Evolutionary conservation across 2,888 invertebrate species (phyloP).

Genomic region (Eustalomyia histrio): DNA sequence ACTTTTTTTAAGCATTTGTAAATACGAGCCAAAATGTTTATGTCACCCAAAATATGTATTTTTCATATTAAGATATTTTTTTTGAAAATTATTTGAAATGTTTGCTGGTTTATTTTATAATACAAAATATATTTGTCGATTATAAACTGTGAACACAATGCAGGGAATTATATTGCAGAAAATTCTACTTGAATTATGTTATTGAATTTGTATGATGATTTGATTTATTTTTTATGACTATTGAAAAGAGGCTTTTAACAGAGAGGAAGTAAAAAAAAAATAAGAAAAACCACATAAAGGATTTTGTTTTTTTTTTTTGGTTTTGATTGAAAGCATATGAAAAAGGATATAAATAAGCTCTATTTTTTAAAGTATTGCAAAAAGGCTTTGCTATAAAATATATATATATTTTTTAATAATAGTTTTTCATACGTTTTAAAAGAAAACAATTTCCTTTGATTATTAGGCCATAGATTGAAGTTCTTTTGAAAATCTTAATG

Average conservation of each 20-base stretch:
- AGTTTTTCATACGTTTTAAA: neutral
- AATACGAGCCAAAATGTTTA: too few species aligned
- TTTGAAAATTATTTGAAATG: too few species aligned
- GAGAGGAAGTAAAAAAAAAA: neutral
- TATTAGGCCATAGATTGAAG: neutral
- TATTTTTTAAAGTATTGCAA: neutral
- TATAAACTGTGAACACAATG: slow-evolving; percentile 33
- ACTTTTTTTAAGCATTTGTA: too few species aligned
- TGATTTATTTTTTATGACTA: slow-evolving; percentile 48
- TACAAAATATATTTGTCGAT: neutral
- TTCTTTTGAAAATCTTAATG: neutral
- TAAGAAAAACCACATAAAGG: slow-evolving; percentile 17
- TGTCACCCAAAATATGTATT: too few species aligned
- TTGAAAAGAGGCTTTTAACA: slow-evolving; percentile 14
- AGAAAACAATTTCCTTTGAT: neutral
- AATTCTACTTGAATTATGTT: slow-evolving; percentile 48
- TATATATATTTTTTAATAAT: neutral
- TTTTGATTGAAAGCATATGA: slow-evolving; percentile 5
- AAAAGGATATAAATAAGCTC: neutral
- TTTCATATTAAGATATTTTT: too few species aligned
- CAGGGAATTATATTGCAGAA: slow-evolving; percentile 49
- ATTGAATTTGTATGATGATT: slow-evolving; percentile 56
- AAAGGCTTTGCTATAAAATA: neutral
- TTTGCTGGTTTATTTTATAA: neutral
- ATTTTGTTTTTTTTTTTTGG: slow-evolving; percentile 11